These are phyloP conservation scores for Pandemis corylana DNA, from an alignment of 2,888 invertebrate species.

Conservation along the genomic window DNA sequence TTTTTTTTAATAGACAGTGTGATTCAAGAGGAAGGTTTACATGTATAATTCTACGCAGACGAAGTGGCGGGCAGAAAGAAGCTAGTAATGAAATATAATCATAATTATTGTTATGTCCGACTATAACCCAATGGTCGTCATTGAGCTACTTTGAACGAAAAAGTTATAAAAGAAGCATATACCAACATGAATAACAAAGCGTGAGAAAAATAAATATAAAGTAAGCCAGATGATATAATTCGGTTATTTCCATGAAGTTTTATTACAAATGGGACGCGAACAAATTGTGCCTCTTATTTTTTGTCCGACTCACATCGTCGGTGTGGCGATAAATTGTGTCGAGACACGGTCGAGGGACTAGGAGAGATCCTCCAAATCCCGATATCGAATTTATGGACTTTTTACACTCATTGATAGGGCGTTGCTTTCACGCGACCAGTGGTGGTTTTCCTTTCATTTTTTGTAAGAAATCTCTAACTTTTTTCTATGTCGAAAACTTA, in stretches of 20 bases:
- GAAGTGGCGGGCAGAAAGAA: too few relatives aligned
- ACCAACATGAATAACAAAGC: neutral
- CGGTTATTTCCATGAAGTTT: slow-evolving; percentile 21
- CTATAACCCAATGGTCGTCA: neutral
- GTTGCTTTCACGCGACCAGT: slow-evolving; percentile 18
- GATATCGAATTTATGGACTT: slow-evolving; percentile 42
- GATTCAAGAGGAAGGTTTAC: too few relatives aligned
- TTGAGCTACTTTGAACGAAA: neutral
- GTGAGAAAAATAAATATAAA: slow-evolving; percentile 1
- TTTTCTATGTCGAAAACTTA: neutral
- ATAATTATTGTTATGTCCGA: neutral
- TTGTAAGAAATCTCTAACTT: neutral
- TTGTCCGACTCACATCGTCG: slow-evolving; percentile 32
- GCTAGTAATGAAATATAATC: too few relatives aligned
- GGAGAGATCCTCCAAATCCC: slow-evolving; percentile 37
- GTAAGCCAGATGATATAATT: slow-evolving; percentile 17
- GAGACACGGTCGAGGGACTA: slow-evolving; percentile 35
- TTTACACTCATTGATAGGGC: slow-evolving; percentile 40
- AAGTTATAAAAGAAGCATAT: neutral
- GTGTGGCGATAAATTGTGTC: slow-evolving; percentile 40
- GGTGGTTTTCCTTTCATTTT: slow-evolving; percentile 11
- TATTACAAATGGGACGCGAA: slow-evolving; percentile 31
- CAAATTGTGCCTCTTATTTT: slow-evolving; percentile 38
- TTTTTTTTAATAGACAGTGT: too few relatives aligned
- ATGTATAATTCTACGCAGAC: too few relatives aligned